Conservation (phyloP, 1,140 invertebrate species). For the Nomia melanderi region DNA sequence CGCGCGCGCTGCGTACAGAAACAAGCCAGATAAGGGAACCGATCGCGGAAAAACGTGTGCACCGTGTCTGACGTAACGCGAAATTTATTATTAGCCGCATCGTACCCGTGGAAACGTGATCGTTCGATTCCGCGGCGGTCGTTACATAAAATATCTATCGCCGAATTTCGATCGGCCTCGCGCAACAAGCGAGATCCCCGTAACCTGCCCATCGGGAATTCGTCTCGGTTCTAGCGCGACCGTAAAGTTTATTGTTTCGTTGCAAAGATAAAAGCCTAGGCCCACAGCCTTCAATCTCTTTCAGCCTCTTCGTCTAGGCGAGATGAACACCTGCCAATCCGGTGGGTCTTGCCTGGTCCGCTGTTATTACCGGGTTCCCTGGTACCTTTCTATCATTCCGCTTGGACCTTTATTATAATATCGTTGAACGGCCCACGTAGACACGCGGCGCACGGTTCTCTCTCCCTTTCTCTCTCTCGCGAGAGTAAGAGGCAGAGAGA, state of each 20-base stretch:
- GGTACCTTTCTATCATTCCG: slow-evolving; percentile 65
- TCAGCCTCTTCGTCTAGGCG: background rate
- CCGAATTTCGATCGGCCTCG: background rate
- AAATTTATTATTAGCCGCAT: background rate
- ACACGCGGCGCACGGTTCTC: background rate
- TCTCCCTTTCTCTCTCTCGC: background rate
- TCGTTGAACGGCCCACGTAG: slow-evolving; percentile 47
- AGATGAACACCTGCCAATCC: slow-evolving; percentile 60
- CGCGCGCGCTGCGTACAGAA: background rate
- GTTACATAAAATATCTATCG: slow-evolving; percentile 1
- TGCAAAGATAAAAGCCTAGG: slow-evolving; percentile 4
- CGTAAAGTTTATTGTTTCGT: slow-evolving; percentile 10
- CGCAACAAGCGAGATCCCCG: background rate
- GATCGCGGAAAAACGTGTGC: background rate
- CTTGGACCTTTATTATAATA: slow-evolving; percentile 62
- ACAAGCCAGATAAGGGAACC: background rate
- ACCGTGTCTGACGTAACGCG: background rate
- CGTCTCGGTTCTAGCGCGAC: no score
- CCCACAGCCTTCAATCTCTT: background rate
- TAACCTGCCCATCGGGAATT: no score
- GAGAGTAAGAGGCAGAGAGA: slow-evolving; percentile 45
- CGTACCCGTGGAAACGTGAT: no score
- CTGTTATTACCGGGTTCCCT: slow-evolving; percentile 59
- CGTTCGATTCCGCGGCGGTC: no score
- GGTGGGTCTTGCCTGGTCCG: slow-evolving; percentile 23